A percentile compares a stretch with the other conserved stretches of the same genome.
Conservation (phyloP, 2,113 vertebrate genomes). For the Agelaius phoeniceus region DNA sequence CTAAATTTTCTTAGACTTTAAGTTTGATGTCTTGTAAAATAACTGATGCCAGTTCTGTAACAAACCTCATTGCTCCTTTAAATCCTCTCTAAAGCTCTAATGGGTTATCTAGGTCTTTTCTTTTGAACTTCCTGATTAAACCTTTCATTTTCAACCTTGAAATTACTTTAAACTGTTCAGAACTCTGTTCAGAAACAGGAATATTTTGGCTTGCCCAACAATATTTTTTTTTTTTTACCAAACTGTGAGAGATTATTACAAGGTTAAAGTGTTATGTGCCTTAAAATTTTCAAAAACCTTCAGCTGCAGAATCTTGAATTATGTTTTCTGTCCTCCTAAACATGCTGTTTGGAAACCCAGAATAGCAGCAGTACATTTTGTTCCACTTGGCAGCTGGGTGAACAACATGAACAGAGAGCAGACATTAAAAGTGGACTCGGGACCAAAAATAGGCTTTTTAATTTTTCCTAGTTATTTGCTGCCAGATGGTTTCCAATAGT, state of each 20-base stretch:
- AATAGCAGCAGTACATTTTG: constrained; percentile 48
- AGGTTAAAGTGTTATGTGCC: background rate
- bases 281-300: constrained; percentile 22
- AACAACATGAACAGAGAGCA: constrained; percentile 26
- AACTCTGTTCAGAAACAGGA: background rate
- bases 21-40: background rate
- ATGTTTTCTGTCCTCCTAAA: background rate
- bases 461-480: constrained; percentile 33
- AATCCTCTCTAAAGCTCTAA: background rate
- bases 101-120: background rate
- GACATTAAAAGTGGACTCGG: constrained; percentile 1
- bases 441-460: constrained; percentile 38
- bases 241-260: background rate
- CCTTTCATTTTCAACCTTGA: background rate
- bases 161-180: background rate
- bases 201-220: background rate
- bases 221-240: background rate
- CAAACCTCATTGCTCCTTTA: background rate
- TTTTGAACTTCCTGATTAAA: background rate
- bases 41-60: background rate
- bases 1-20: background rate
- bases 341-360: background rate
- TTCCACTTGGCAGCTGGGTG: constrained; percentile 48
- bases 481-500: constrained; percentile 37
- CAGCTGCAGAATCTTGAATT: constrained; percentile 27